Evolutionary conservation across 2,113 vertebrate species (phyloP).

Genomic region (Spea bombifrons): DNA sequence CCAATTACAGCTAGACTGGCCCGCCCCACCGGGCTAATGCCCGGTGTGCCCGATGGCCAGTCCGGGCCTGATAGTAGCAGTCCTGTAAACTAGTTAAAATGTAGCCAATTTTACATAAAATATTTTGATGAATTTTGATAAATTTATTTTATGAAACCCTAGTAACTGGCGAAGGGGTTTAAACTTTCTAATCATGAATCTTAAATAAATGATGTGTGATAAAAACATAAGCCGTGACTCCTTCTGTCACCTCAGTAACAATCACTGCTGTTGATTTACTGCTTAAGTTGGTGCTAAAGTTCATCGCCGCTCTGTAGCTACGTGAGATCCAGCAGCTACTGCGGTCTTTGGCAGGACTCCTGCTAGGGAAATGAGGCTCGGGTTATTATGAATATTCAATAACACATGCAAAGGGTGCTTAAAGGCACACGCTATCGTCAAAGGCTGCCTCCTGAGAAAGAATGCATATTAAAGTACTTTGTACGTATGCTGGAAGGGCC

Average conservation of each 20-base stretch:
- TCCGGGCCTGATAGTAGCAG: too few relatives aligned
- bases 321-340: slow-evolving; percentile 17
- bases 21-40: too few relatives aligned
- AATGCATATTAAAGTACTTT: too few relatives aligned
- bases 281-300: not conserved
- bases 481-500: too few relatives aligned
- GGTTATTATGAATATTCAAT: not conserved
- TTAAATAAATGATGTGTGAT: not conserved
- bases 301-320: not conserved
- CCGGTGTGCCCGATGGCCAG: too few relatives aligned
- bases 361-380: not conserved
- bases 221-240: not conserved
- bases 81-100: too few relatives aligned
- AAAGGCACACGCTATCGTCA: too few relatives aligned
- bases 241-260: slow-evolving; percentile 2
- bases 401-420: not conserved
- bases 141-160: too few relatives aligned
- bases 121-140: too few relatives aligned
- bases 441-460: too few relatives aligned
- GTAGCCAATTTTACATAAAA: too few relatives aligned
- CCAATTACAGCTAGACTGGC: too few relatives aligned
- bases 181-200: not conserved
- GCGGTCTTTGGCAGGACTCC: not conserved
- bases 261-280: not conserved
- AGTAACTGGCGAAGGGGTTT: not conserved